These are phyloP conservation scores for Hydropsyche tenuis DNA, from an alignment of 1,140 invertebrate genomes.

Conservation along the genomic window DNA sequence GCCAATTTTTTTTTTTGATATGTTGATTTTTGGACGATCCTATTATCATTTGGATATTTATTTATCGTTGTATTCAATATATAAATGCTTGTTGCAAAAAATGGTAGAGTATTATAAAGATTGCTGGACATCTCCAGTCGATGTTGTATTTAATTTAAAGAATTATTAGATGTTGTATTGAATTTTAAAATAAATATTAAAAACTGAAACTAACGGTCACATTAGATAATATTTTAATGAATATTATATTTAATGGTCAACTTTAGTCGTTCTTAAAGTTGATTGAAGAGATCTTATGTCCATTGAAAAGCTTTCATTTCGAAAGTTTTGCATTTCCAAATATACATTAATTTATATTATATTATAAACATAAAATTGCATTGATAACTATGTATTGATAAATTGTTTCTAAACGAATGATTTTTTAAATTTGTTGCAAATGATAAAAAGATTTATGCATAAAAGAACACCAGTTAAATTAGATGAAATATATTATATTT, in stretches of 20 bases:
- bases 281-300: constrained; percentile 16
- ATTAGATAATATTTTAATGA: constrained; percentile 1
- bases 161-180: constrained; percentile 45
- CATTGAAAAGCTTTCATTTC: neutral
- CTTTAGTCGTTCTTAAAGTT: constrained; percentile 9
- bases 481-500: constrained; percentile 43
- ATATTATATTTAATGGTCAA: neutral
- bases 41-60: neutral
- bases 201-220: neutral
- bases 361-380: neutral
- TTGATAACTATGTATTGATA: constrained; percentile 7
- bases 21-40: no score
- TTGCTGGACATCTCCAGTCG: constrained; percentile 17
- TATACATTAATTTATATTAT: no score
- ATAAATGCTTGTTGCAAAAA: constrained; percentile 38
- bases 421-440: constrained; percentile 27
- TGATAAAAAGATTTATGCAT: constrained; percentile 41
- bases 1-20: neutral
- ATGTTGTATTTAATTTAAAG: constrained; percentile 37
- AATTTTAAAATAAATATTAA: constrained; percentile 12
- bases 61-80: constrained; percentile 11
- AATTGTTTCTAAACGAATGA: constrained; percentile 26
- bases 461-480: constrained; percentile 49
- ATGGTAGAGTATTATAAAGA: constrained; percentile 29
- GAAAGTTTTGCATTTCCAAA: constrained; percentile 11